Percentiles rank a stretch among this genome's conserved stretches.
phyloP scores from a whole-genome alignment of 1,140 invertebrate species.

The Drosophila guanche region DNA sequence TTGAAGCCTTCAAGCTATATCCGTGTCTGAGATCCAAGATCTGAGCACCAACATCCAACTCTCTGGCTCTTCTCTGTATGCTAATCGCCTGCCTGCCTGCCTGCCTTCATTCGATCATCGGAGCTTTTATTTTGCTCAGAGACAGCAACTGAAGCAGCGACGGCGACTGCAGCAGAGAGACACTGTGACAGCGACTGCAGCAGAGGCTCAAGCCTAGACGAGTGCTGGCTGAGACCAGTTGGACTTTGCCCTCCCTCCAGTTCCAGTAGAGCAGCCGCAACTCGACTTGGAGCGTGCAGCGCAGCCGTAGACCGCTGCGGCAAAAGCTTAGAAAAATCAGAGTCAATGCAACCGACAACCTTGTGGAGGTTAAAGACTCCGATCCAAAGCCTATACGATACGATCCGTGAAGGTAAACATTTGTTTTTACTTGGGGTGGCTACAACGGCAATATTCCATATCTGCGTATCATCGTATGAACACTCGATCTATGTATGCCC shows the following conservation, averaged over 20 bases:
- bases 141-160: too few relatives aligned
- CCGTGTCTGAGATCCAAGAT: constrained; percentile 11
- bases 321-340: constrained; percentile 35
- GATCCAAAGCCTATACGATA: constrained; percentile 19
- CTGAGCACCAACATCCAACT: not conserved
- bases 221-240: not conserved
- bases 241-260: constrained; percentile 31
- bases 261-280: too few relatives aligned
- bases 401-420: constrained; percentile 1
- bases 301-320: not conserved
- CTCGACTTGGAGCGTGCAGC: constrained; percentile 3
- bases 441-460: too few relatives aligned
- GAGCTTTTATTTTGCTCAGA: constrained; percentile 5
- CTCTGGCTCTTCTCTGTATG: constrained; percentile 2
- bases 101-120: too few relatives aligned
- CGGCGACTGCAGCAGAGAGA: too few relatives aligned
- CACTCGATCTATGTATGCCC: too few relatives aligned
- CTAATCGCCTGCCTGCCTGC: constrained; percentile 28
- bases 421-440: not conserved
- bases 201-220: too few relatives aligned
- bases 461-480: too few relatives aligned
- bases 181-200: too few relatives aligned
- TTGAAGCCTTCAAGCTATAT: constrained; percentile 17
- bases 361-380: constrained; percentile 52
- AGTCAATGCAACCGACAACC: constrained; percentile 34